Base-by-base conservation (phyloP, 2,888 invertebrate genomes). In the Agrilus cyanescens region DNA sequence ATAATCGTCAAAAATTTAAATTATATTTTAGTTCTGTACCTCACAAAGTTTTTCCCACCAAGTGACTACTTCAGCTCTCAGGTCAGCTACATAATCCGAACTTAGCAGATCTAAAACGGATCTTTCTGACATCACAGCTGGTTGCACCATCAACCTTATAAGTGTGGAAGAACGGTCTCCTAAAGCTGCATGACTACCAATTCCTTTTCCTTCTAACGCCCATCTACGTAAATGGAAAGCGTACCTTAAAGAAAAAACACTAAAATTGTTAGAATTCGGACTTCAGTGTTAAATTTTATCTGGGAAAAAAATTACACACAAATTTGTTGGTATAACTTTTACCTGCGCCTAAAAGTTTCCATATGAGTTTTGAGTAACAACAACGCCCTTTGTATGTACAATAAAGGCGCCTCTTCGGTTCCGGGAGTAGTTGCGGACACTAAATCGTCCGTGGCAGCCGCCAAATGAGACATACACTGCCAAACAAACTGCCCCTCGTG, bases 401-500 rank as follows among this genome's bases (percentile, higher is more conserved):
- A 78, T 39, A 95, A 63, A 43, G 87, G 87, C 4, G 85, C 79
- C 55, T 93, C 91, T 56, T 86, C 82, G 48, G 67, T 55, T 38
- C 71, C 71, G 0, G 61, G 49, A 1, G 56, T 54, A 46, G 67
- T 71, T 31, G 70, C 66, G 1, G 56, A 45, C 29, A 58, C 66
- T 3, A 88, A 69, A 50, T 86, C 82, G 54, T 80, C 80, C 1
- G 87, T 83, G 1, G 90, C 87, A 33, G 85, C 85, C 29, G 84
- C 82, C 34, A 94, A 71, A 63, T 90, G 88, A 39, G 85, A 84
- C 93, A 94, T 94, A 62, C 94, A 94, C 52, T 90, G 84, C 33
- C 87, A 80, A 1, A 95, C 86, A 63, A 95, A 95, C 59, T 94
- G 93, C 46, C 86, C 85, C 66, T 94, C 94, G 55, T 89, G 82